Conservation (phyloP, 2,797 vertebrate species). For the Lutjanus argentimaculatus region DNA sequence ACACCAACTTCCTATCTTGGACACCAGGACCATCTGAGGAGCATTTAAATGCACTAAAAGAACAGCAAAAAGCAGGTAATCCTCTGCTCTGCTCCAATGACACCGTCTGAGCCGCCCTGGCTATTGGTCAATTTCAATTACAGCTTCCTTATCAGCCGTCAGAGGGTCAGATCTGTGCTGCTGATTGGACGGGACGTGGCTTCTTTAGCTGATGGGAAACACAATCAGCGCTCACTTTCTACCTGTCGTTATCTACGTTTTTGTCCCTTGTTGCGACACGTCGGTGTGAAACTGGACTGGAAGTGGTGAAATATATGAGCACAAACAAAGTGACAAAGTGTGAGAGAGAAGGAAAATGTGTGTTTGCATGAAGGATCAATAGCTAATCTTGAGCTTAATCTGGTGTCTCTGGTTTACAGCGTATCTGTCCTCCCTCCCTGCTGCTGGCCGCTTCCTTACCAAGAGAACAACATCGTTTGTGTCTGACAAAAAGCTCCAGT, state of each 20-base stretch:
- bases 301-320: not conserved
- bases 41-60: no score
- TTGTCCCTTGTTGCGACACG: not conserved
- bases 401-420: constrained; percentile 39
- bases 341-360: not conserved
- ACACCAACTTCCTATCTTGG: no score
- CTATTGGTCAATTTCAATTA: constrained; percentile 78
- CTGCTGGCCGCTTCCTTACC: constrained; percentile 21
- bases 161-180: constrained; percentile 9
- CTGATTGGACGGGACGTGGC: constrained; percentile 45
- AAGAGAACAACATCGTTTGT: constrained; percentile 59
- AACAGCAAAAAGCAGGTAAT: constrained; percentile 2
- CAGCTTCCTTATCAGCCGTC: constrained; percentile 40
- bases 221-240: constrained; percentile 1
- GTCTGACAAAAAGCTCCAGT: constrained; percentile 59
- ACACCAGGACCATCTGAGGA: no score
- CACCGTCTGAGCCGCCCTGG: constrained; percentile 1
- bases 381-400: constrained; percentile 59
- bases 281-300: not conserved
- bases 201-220: constrained; percentile 42
- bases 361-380: constrained; percentile 56
- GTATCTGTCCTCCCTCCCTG: constrained; percentile 29
- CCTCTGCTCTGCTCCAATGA: constrained; percentile 29
- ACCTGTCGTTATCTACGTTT: not conserved
- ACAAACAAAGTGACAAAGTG: not conserved